Evolutionary conservation across 2,888 invertebrate species (phyloP).

Genomic region (Drosophila falleni): DNA sequence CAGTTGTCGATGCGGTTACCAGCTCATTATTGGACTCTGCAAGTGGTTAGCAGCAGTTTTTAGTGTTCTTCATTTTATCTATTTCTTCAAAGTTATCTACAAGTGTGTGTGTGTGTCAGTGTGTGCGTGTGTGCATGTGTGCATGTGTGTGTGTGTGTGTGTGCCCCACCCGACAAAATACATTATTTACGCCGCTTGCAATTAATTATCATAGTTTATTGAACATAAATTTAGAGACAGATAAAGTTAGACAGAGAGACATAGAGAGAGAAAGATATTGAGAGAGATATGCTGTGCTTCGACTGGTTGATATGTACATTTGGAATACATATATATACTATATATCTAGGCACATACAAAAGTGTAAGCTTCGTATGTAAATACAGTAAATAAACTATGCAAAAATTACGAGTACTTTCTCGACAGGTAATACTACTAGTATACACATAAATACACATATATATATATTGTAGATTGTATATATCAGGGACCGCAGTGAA

Average conservation of each 20-base stretch:
- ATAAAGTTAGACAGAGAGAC: constrained; percentile 28
- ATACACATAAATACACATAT: constrained; percentile 25
- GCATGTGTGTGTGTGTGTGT: constrained; percentile 18
- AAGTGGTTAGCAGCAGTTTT: constrained; percentile 66
- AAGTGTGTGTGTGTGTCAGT: constrained; percentile 18
- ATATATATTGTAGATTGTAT: not conserved
- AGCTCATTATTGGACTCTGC: constrained; percentile 80
- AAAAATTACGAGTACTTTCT: constrained; percentile 37
- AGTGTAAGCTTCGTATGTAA: constrained; percentile 24
- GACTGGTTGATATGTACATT: constrained; percentile 72
- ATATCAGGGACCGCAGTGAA: not conserved
- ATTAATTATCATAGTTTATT: constrained; percentile 65
- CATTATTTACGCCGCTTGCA: constrained; percentile 26
- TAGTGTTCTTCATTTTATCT: constrained; percentile 44
- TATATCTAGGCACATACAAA: constrained; percentile 19
- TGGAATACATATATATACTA: constrained; percentile 51
- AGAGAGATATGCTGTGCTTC: constrained; percentile 51
- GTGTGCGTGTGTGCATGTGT: constrained; percentile 22
- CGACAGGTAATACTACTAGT: constrained; percentile 13
- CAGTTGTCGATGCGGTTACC: constrained; percentile 76
- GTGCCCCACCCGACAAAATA: constrained; percentile 40
- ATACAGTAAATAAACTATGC: constrained; percentile 46
- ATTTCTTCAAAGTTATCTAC: constrained; percentile 12
- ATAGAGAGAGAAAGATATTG: constrained; percentile 23
- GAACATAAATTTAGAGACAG: constrained; percentile 56